Percentiles rank a stretch among this genome's conserved stretches.
phyloP scores from a whole-genome alignment of 2,113 vertebrate species.

The Gallinago undulata region DNA sequence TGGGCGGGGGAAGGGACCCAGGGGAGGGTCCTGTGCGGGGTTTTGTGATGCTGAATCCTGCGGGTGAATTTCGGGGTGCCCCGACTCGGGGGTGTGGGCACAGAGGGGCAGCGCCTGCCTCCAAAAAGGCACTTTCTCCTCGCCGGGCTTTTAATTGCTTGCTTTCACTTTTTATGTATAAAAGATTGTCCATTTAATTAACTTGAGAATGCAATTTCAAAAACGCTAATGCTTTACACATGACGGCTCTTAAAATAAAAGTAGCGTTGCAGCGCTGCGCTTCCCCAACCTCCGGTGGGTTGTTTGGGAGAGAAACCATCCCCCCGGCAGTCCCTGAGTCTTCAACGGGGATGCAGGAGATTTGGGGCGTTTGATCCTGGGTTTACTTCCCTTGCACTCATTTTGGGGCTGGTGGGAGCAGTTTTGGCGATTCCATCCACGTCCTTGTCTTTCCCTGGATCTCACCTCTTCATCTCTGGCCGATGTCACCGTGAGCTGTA shows the following conservation, averaged over 20 bases:
- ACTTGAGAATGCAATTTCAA: conserved; percentile 83
- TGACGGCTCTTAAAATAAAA: conserved; percentile 83
- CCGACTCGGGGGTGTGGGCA: background rate
- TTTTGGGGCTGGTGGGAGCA: background rate
- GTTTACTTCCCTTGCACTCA: background rate
- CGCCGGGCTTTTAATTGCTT: conserved; percentile 74
- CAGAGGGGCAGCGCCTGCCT: conserved; percentile 5
- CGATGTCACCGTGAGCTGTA: accelerated
- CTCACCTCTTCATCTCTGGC: background rate
- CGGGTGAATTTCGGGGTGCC: background rate
- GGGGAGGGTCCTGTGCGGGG: accelerated
- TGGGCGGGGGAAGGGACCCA: accelerated
- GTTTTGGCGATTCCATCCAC: accelerated
- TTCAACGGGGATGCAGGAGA: accelerated
- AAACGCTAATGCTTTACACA: conserved; percentile 84
- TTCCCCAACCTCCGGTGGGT: background rate
- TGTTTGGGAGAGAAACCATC: background rate
- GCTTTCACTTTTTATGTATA: conserved; percentile 82
- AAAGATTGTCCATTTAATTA: conserved; percentile 87
- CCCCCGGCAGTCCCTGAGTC: accelerated
- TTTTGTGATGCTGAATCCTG: background rate
- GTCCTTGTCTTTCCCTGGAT: background rate
- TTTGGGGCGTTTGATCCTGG: background rate
- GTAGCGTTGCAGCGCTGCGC: conserved; percentile 58
- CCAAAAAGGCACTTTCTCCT: conserved; percentile 56